Evolutionary conservation across 2,888 invertebrate species (phyloP).

Genomic region (Willowsia nigromaculata): DNA sequence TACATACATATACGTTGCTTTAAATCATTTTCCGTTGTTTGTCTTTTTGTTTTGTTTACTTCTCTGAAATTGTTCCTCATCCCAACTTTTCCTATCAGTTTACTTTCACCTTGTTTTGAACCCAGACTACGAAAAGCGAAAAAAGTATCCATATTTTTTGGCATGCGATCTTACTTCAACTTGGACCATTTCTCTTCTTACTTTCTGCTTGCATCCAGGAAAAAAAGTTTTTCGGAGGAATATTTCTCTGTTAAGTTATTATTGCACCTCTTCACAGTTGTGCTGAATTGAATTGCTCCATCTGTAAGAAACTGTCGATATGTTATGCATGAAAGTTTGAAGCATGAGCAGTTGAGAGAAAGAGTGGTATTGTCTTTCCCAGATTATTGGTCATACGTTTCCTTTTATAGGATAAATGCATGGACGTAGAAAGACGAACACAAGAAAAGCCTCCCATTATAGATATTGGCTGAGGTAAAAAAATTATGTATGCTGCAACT

Average conservation of each 20-base stretch:
- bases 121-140: background rate
- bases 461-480: background rate
- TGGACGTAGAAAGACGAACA: too few species aligned
- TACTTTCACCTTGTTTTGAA: background rate
- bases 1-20: background rate
- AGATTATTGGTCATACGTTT: too few species aligned
- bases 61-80: background rate
- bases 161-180: background rate
- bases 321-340: background rate
- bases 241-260: conserved; percentile 10
- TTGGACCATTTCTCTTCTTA: background rate
- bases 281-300: background rate
- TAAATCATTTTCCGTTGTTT: background rate
- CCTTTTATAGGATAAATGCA: background rate
- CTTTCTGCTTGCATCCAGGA: background rate
- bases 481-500: too few species aligned
- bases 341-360: background rate
- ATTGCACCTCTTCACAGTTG: conserved; percentile 8
- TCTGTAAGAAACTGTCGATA: background rate
- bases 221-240: background rate
- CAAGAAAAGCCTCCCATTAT: too few species aligned
- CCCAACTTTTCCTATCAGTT: conserved; percentile 38
- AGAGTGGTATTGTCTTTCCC: background rate
- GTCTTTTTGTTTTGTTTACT: background rate
- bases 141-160: conserved; percentile 26